These are phyloP conservation scores for Panurus biarmicus DNA, from an alignment of 2,113 vertebrate species.

Conservation along the genomic window DNA sequence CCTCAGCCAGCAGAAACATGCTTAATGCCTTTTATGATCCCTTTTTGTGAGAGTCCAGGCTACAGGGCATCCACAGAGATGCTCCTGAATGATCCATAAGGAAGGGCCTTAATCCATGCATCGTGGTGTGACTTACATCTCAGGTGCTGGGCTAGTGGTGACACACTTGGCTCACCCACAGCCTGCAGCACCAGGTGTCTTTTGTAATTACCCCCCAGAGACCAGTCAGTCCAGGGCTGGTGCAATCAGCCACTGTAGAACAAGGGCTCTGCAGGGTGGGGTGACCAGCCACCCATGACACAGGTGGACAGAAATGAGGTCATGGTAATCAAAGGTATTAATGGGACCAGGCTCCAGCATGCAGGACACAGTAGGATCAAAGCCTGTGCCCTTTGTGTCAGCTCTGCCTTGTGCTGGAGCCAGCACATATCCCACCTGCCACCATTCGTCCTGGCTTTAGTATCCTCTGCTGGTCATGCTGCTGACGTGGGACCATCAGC, in stretches of 20 bases:
- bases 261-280: background rate
- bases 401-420: background rate
- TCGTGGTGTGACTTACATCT: background rate
- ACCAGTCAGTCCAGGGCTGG: constrained; percentile 12
- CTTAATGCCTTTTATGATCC: background rate
- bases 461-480: background rate
- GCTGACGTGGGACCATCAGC: background rate
- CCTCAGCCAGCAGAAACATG: background rate
- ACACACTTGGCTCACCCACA: background rate
- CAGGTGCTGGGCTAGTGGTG: background rate
- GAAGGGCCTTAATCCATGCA: background rate
- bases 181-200: background rate
- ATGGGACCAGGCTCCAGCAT: background rate
- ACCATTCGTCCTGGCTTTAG: background rate
- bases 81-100: background rate
- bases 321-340: background rate
- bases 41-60: background rate
- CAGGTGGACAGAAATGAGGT: constrained; percentile 30
- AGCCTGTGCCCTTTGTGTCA: background rate
- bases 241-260: background rate
- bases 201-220: background rate
- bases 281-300: background rate
- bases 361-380: background rate
- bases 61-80: background rate
- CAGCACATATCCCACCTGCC: background rate